Evolutionary conservation across 2,797 vertebrate genomes (phyloP), one percentile per base, ranked within the genome.

Genomic region (Pelobates cultripes): DNA sequence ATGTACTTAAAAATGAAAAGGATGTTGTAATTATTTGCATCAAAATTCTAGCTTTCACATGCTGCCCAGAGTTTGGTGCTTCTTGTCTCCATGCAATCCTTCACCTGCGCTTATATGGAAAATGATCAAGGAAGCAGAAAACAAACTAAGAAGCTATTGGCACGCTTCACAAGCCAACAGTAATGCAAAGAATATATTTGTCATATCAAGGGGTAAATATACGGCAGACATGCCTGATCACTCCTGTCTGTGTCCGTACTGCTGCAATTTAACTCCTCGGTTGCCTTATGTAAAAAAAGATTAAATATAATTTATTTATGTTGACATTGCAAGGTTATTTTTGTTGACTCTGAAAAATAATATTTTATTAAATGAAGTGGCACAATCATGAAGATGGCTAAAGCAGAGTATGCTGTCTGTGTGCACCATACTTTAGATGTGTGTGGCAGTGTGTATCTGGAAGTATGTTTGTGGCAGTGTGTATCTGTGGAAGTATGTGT

Each of bases 111-210:
- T 66, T 17, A 51, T 66, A 76, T 76, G 44, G 66, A 76, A 61
- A 64, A 76, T 51, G 57, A 75, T 75, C 73, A 75, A 75, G 73
- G 73, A 76, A 66, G 61, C 74, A 47, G 61, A 76, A 76, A 76
- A 76, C 74, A 76, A 76, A 76, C 74, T 51, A 66, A 76, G 74
- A 66, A 66, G 43, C 74, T 66, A 64, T 76, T 61, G 41, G 43
- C 74, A 76, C 28, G 74, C 74, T 76, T 76, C 74, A 76, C n/a
- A 47, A 76, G 61, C 60, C 74, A 66, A 66, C 74, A 76, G 74
- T 44, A 66, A 76, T 76, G 61, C 74, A 76, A 76, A 51, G 60
- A 51, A 76, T 76, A 76, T 64, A 76, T 76, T 76, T 76, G 74
- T 76, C 74, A 76, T 76, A 76, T 66, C 61, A 76, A 76, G 43